Percentiles rank a stretch among this genome's conserved stretches.
phyloP scores from a whole-genome alignment of 2,797 vertebrate genomes.

The Caiman crocodilus region DNA sequence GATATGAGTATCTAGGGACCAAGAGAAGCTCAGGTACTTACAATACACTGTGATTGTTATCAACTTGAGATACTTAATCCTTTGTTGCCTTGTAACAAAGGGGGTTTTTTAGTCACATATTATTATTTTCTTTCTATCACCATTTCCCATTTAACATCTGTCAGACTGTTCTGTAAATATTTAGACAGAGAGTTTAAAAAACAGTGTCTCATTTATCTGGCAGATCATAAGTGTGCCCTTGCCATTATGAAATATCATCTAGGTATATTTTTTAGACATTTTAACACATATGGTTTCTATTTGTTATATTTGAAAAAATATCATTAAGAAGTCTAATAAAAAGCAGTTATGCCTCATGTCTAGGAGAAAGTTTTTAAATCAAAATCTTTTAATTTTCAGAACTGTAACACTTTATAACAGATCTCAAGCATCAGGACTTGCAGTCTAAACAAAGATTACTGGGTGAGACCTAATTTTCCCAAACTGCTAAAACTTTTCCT shows the following conservation, averaged over 20 bases:
- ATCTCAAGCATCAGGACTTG: not conserved
- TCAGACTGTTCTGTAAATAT: not conserved
- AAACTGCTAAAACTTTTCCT: slow-evolving; percentile 5
- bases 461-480: slow-evolving; percentile 2
- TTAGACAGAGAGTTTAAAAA: slow-evolving; percentile 54
- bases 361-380: slow-evolving; percentile 24
- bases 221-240: slow-evolving; percentile 43
- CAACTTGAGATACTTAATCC: not conserved
- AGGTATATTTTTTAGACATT: slow-evolving; percentile 9
- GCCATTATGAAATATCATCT: slow-evolving; percentile 59
- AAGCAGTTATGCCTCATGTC: slow-evolving; percentile 23
- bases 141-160: slow-evolving; percentile 16
- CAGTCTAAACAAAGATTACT: not conserved
- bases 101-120: not conserved
- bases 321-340: slow-evolving; percentile 41
- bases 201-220: slow-evolving; percentile 51
- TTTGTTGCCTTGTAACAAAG: not conserved
- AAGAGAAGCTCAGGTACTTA: slow-evolving; percentile 7
- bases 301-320: slow-evolving; percentile 34
- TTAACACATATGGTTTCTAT: not conserved
- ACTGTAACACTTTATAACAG: not conserved
- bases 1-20: not conserved
- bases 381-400: not conserved
- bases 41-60: not conserved
- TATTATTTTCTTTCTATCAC: not conserved